These are phyloP conservation scores for Lepetodrilus schrolli DNA, from an alignment of 2,888 invertebrate genomes.

Conservation along the genomic window DNA sequence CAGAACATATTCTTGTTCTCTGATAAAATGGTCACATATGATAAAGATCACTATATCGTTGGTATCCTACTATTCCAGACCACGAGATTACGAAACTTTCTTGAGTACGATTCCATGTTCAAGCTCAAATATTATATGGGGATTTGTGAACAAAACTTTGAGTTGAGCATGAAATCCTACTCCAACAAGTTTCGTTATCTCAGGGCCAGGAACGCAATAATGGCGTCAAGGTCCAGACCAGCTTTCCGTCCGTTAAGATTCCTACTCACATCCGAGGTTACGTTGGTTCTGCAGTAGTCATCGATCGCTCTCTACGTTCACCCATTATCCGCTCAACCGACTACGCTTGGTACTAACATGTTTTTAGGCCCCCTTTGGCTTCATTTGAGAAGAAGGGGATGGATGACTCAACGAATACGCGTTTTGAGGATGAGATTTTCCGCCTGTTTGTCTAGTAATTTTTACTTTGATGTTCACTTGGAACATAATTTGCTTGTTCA, in stretches of 20 bases:
- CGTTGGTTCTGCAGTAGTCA: conserved; percentile 3
- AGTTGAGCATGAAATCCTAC: too few species aligned
- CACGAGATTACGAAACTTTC: too few species aligned
- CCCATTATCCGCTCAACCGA: conserved; percentile 29
- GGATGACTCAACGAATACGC: conserved; percentile 23
- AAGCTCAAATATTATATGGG: too few species aligned
- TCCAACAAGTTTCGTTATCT: too few species aligned
- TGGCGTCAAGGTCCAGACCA: neutral
- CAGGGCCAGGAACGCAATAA: neutral
- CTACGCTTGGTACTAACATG: conserved; percentile 21
- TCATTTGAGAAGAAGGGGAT: neutral
- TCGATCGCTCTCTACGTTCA: neutral
- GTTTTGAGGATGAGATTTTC: conserved; percentile 22
- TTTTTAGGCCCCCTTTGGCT: conserved; percentile 28
- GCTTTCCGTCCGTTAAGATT: too few species aligned
- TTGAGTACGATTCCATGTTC: too few species aligned
- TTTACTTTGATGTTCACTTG: neutral
- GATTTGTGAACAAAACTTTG: too few species aligned
- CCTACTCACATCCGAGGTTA: neutral
- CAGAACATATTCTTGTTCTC: too few species aligned
- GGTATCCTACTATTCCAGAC: too few species aligned
- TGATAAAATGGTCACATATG: too few species aligned
- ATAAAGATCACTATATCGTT: too few species aligned
- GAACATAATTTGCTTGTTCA: neutral
- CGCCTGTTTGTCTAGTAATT: conserved; percentile 10